A percentile compares a stretch with the other conserved stretches of the same genome.
Conservation (phyloP, 2,113 vertebrate species). For the Callochromis pleurospilus region DNA sequence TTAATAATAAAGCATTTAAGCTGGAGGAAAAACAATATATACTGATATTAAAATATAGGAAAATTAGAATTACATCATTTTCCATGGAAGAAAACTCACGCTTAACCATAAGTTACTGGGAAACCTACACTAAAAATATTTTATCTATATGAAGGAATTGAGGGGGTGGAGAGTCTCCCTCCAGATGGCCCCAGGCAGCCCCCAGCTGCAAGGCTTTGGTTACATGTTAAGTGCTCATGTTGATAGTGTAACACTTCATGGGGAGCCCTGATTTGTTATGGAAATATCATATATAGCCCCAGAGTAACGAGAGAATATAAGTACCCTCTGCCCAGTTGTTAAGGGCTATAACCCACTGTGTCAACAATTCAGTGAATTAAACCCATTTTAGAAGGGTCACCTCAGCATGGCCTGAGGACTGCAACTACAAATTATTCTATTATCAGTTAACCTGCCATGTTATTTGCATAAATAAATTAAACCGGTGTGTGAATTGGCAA, state of each 20-base stretch:
- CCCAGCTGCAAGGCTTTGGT: conserved; percentile 11
- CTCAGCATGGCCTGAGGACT: not conserved
- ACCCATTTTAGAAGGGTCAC: not conserved
- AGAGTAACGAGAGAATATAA: not conserved
- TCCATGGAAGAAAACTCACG: not conserved
- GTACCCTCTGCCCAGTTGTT: not conserved
- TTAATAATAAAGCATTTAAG: not conserved
- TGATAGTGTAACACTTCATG: not conserved
- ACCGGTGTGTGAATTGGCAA: not conserved
- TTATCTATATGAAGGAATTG: not conserved
- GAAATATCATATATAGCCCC: not conserved
- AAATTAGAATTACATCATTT: not conserved
- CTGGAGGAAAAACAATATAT: not conserved
- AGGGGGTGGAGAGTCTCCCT: not conserved
- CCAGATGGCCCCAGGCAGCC: not conserved
- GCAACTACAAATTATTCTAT: not conserved
- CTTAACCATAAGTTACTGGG: not conserved
- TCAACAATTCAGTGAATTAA: not conserved
- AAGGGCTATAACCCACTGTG: not conserved
- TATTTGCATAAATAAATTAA: not conserved
- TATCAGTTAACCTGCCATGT: not conserved
- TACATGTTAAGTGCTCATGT: not conserved
- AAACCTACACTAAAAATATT: not conserved
- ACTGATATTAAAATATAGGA: not conserved
- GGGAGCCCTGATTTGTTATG: conserved; percentile 10